phyloP scores from a whole-genome alignment of 2,888 invertebrate species.

The Blastobasis adustella region DNA sequence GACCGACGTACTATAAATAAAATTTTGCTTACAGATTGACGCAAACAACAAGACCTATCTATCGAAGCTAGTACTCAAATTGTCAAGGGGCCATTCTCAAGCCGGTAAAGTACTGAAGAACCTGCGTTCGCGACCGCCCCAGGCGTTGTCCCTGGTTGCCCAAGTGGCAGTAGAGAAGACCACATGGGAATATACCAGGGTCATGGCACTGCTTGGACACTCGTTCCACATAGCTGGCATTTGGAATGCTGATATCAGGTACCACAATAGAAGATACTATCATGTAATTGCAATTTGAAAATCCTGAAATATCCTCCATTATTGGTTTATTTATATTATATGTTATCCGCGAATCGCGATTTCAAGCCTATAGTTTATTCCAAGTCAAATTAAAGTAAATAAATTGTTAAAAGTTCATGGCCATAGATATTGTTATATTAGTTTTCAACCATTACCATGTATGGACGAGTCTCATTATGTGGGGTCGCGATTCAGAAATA shows the following conservation, averaged over 20 bases:
- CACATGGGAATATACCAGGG: slow-evolving; percentile 64
- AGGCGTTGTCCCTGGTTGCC: slow-evolving; percentile 56
- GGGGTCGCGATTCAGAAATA: too few species aligned
- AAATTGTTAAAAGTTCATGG: too few species aligned
- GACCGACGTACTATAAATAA: not conserved
- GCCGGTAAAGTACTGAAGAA: slow-evolving; percentile 56
- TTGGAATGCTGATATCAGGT: slow-evolving; percentile 63
- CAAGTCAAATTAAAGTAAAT: too few species aligned
- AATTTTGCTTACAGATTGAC: slow-evolving; percentile 49
- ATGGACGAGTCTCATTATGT: too few species aligned
- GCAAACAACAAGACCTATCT: slow-evolving; percentile 65
- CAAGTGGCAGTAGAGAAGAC: slow-evolving; percentile 63
- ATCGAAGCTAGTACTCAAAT: slow-evolving; percentile 57
- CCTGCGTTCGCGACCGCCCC: slow-evolving; percentile 49
- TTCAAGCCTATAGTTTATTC: too few species aligned
- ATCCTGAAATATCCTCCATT: too few species aligned
- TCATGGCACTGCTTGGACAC: slow-evolving; percentile 62
- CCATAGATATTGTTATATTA: too few species aligned
- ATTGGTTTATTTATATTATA: too few species aligned
- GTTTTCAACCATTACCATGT: too few species aligned
- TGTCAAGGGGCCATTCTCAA: slow-evolving; percentile 64
- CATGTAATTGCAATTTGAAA: too few species aligned
- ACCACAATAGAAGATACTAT: too few species aligned
- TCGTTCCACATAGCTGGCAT: slow-evolving; percentile 63
- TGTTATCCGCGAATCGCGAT: too few species aligned